Conservation (phyloP, 2,797 vertebrate species). For the Emys orbicularis region DNA sequence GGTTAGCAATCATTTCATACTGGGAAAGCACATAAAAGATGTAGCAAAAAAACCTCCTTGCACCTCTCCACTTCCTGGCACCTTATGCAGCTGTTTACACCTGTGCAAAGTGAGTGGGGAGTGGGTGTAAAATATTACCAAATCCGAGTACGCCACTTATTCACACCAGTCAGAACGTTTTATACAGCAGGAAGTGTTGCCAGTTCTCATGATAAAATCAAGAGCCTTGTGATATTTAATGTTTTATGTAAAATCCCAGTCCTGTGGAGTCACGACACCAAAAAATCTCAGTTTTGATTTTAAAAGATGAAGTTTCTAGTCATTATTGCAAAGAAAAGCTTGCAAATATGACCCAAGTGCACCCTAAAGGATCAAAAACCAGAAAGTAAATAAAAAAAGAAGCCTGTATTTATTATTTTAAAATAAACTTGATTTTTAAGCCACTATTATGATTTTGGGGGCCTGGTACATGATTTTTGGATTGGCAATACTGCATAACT, state of each 20-base stretch:
- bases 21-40: background rate
- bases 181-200: background rate
- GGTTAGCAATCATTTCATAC: constrained; percentile 5
- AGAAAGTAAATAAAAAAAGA: background rate
- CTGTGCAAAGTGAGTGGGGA: background rate
- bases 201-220: background rate
- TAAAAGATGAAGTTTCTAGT: background rate
- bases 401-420: background rate
- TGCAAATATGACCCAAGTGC: background rate
- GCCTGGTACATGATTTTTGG: background rate
- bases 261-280: background rate
- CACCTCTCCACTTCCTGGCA: background rate
- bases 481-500: background rate
- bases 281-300: background rate
- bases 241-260: background rate
- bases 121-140: background rate
- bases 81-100: background rate
- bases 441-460: background rate
- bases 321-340: background rate
- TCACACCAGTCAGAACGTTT: background rate
- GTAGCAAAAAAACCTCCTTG: background rate
- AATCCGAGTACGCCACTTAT: background rate
- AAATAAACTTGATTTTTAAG: background rate
- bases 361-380: background rate
- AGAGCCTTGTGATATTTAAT: background rate